Conservation (phyloP, 2,888 invertebrate genomes). For the Altica lythri region DNA sequence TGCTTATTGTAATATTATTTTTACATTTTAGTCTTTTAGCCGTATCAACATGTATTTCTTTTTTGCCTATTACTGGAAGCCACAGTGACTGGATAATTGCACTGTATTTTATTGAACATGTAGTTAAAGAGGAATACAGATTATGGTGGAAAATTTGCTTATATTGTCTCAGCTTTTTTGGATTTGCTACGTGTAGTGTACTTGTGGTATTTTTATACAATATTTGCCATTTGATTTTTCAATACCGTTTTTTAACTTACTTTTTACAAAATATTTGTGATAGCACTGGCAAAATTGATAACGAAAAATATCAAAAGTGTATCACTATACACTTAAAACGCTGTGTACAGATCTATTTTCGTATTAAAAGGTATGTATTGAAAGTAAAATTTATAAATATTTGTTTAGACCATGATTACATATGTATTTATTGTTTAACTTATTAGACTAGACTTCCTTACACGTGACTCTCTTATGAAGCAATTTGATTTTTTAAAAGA, state of each 20-base stretch:
- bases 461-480: too few species aligned
- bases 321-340: neutral
- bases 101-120: conserved; percentile 4
- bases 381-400: too few species aligned
- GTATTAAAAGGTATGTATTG: conserved; percentile 8
- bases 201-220: neutral
- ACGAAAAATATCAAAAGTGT: neutral
- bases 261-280: neutral
- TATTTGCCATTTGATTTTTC: conserved; percentile 4
- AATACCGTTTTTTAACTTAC: neutral
- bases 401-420: too few species aligned
- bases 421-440: too few species aligned
- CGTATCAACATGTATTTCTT: neutral
- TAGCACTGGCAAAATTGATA: neutral
- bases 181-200: too few species aligned
- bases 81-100: conserved; percentile 1
- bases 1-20: too few species aligned
- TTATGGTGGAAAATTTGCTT: conserved; percentile 1
- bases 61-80: neutral
- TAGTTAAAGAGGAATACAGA: neutral
- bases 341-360: neutral
- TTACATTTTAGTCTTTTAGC: too few species aligned
- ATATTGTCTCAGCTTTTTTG: too few species aligned
- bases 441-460: too few species aligned
- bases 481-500: too few species aligned